phyloP scores from a whole-genome alignment of 2,797 vertebrate species.

The Oreonectes daqikongensis region DNA sequence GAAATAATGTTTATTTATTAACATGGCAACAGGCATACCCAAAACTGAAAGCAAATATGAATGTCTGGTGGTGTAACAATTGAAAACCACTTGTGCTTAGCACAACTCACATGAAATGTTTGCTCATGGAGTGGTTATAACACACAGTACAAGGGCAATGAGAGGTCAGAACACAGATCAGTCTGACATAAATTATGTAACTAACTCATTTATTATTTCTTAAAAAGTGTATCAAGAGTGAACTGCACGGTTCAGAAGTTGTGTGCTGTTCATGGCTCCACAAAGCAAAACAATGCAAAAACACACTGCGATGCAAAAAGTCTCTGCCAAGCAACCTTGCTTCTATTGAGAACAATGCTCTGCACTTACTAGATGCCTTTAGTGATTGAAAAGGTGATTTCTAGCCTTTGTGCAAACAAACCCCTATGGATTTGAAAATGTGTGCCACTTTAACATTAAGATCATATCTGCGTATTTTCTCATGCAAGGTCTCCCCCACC shows the following conservation, averaged over 20 bases:
- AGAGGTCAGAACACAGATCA: slow-evolving; percentile 1
- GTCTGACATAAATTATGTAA: background rate
- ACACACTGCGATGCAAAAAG: background rate
- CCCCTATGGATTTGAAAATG: slow-evolving; percentile 26
- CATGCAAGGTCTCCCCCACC: slow-evolving; percentile 54
- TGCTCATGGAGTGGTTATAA: slow-evolving; percentile 12
- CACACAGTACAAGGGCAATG: slow-evolving; percentile 2
- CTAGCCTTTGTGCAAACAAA: slow-evolving; percentile 27
- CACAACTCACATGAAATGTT: slow-evolving; percentile 15
- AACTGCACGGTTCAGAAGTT: background rate
- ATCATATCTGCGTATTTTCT: slow-evolving; percentile 56
- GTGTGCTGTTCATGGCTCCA: background rate
- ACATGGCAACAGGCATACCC: background rate
- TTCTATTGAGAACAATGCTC: slow-evolving; percentile 2
- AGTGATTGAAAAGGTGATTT: slow-evolving; percentile 15
- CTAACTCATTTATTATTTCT: background rate
- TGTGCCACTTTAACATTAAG: slow-evolving; percentile 54
- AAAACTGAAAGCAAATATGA: slow-evolving; percentile 12
- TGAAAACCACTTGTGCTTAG: slow-evolving; percentile 5
- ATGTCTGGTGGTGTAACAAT: background rate
- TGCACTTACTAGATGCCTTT: slow-evolving; percentile 2
- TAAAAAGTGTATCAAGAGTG: background rate
- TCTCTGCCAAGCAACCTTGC: background rate
- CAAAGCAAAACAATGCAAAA: slow-evolving; percentile 6
- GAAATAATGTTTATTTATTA: too few relatives aligned